Conservation (phyloP, 2,888 invertebrate genomes). For the Agriotes lineatus region DNA sequence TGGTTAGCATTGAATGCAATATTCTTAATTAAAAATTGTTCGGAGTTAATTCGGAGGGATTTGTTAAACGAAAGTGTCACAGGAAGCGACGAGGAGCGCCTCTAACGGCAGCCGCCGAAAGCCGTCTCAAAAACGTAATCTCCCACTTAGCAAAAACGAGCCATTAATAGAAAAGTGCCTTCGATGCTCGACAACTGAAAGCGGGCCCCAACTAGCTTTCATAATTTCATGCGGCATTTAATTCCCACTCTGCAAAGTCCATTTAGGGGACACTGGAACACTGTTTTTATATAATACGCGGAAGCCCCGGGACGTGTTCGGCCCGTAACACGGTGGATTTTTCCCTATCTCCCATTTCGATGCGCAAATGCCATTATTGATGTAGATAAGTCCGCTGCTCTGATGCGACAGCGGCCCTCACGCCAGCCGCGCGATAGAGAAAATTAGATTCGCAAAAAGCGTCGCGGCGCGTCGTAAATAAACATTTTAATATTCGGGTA, state of each 20-base stretch:
- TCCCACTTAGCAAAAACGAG: not conserved
- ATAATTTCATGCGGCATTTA: conserved; percentile 37
- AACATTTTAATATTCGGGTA: conserved; percentile 42
- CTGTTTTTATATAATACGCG: conserved; percentile 32
- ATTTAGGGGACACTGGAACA: conserved; percentile 29
- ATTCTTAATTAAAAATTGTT: no score
- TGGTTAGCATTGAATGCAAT: no score
- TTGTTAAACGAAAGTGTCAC: not conserved
- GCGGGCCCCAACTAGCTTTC: conserved; percentile 14
- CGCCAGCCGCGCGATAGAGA: conserved; percentile 27
- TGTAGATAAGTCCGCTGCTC: conserved; percentile 41
- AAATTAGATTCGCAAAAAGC: conserved; percentile 32
- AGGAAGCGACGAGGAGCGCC: conserved; percentile 8
- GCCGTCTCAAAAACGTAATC: not conserved
- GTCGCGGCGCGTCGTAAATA: conserved; percentile 41
- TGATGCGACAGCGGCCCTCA: conserved; percentile 29
- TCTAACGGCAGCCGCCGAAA: conserved; percentile 8
- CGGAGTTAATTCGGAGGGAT: not conserved
- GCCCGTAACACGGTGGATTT: conserved; percentile 38
- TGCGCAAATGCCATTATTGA: conserved; percentile 43
- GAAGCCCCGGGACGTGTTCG: conserved; percentile 41
- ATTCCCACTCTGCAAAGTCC: conserved; percentile 34
- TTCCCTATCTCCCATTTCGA: conserved; percentile 35
- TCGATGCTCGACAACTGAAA: conserved; percentile 14
- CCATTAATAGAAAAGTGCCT: conserved; percentile 19